Evolutionary conservation across 1,140 invertebrate species (phyloP), one percentile per base, ranked within the genome.

Genomic region (Drosophila chauvacae): DNA sequence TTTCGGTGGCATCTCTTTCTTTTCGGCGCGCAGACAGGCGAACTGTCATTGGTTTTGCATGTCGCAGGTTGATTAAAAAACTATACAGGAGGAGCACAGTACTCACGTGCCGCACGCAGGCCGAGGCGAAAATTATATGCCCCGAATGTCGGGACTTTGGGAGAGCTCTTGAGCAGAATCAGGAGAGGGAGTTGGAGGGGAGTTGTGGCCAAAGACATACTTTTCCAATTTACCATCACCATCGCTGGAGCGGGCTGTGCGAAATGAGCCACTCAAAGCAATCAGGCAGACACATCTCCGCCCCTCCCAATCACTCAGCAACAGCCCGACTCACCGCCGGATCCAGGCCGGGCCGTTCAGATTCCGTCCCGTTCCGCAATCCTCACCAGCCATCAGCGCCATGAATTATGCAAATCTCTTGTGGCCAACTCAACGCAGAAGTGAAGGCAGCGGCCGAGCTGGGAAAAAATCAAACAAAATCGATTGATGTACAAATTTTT

Each of bases 401-500:
- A 88, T 88, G 81, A 90, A 88, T 88, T 90, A 88, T 88, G 85
- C 69, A 88, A 88, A 90, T 90, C 85, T 88, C 78, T 75, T 90
- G 84, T 55, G 84, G 84, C 85, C 66, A 84, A 85, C 81, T 73
- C 69, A 65, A 61, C 64, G 51, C 55, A 64, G 47, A 77, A 69
- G 50, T 45, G 26, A 48, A 28, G 71, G 23, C 44, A 57, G 16
- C 35, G 73, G 58, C 33, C 60, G 39, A 64, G 61, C 63, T 70
- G 66, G 63, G 23, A 80, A 77, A 57, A 80, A 88, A 88, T 88
- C 85, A 85, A 88, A 90, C 85, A 85, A 88, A 90, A 88, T 88
- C 85, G 85, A 88, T 88, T 88, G 85, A 90, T 88, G 81, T 90
- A 88, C 85, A 90, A 90, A 88, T 88, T 88, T 90, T 90, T 81